Evolutionary conservation across 2,888 invertebrate species (phyloP).

Genomic region (Clanis bilineata): DNA sequence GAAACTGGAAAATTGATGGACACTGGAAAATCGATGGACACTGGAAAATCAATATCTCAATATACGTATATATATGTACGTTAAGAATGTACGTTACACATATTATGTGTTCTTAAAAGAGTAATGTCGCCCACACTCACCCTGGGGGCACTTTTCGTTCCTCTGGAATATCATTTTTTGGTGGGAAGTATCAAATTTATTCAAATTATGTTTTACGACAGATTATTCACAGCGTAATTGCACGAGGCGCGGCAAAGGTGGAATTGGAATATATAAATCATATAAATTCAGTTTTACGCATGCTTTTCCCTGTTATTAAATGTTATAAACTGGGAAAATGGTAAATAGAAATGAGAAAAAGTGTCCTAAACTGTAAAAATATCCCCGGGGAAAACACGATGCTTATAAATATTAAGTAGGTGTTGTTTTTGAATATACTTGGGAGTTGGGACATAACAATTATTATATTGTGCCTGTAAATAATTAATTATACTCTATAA

Average conservation of each 20-base stretch:
- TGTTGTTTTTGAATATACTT: too few species aligned
- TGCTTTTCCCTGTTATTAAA: neutral
- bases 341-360: neutral
- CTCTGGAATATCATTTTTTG: constrained; percentile 3
- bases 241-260: constrained; percentile 34
- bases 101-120: neutral
- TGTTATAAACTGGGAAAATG: neutral
- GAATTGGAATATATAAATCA: constrained; percentile 34
- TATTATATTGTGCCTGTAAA: too few species aligned
- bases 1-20: too few species aligned
- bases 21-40: neutral
- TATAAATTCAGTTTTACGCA: constrained; percentile 15
- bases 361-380: neutral
- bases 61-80: neutral
- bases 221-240: constrained; percentile 49
- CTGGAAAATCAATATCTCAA: neutral
- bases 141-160: neutral
- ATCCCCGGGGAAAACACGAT: neutral
- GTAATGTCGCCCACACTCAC: neutral
- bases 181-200: constrained; percentile 45
- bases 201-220: constrained; percentile 57
- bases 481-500: too few species aligned
- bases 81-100: neutral
- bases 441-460: too few species aligned
- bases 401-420: too few species aligned